Base-by-base conservation (phyloP, 2,888 invertebrate species). In the Cheilosia vulpina region DNA sequence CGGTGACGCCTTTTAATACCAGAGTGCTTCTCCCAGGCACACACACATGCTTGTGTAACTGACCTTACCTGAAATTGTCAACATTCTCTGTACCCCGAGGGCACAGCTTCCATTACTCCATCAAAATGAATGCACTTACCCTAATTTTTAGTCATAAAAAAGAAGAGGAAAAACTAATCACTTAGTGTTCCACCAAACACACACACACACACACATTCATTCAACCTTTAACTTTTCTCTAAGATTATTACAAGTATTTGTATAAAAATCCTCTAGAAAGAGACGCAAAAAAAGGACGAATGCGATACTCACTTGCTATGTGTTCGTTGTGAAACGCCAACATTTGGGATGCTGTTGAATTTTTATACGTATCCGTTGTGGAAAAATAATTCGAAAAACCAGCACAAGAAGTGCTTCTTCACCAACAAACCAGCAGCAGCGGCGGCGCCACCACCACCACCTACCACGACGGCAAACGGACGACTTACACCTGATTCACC, bases 281-380 rank as follows among this genome's bases (percentile, higher is more conserved):
- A 52, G 38, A 66, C 62, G 21, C 45, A 43, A 34, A 15, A 34
- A 15, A 19, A 9, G 57, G 27, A 73, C 50, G 24, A 31, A 34
- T 5, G 77, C 53, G 58, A 21, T 88, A 92, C 92, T 92, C 88
- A 92, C 92, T 91, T 89, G 92, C 91, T 88, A 92, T 92, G 88
- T 91, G 92, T 88, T 92, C 92, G 89, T 92, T 92, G 89, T 92
- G 92, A 89, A 92, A 91, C 91, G 92, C 91, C 92, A 92, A 91
- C 92, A 92, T 92, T 91, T 91, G 89, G 87, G 87, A 87, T 84
- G 87, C 77, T 87, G 76, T 77, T 87, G 73, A 75, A 66, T 78
- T 81, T 63, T 50, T 72, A 52, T 77, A 77, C 50, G 76, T 76
- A 83, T 83, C 82, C 82, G 50, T 58, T 43, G 71, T n/a, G 62